Evolutionary conservation across 1,140 invertebrate genomes (phyloP), one percentile per base, ranked within the genome.

Genomic region (Drosophila saltans): DNA sequence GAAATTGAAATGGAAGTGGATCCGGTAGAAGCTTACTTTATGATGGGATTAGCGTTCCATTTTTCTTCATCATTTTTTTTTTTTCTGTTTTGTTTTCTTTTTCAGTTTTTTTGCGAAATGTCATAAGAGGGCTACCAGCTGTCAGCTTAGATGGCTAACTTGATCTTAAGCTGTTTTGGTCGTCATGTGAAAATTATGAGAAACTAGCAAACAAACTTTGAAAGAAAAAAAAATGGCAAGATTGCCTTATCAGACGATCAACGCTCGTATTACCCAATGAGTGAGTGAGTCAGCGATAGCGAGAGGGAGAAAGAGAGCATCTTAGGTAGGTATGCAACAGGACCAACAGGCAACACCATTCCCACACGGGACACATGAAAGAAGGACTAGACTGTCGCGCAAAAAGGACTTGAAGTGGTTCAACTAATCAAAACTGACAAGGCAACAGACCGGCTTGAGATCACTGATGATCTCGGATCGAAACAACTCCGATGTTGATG

Each of bases 161-260:
- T 88, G 83, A 88, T 89, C 84, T 89, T 88, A 88, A 88, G 83
- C 83, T 88, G 83, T 88, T 88, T 88, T 88, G 83, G 84, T 88
- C 83, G 84, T 88, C 83, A 88, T 88, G 83, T 88, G 83, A 88
- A 89, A 88, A 88, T 88, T 89, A 89, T 89, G 80, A 72, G 75
- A 86, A 88, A 72, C 72, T 60, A 80, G 67, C 66, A 58, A 74
- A 62, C 69, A 64, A 66, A 75, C 66, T 68, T 74, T 48, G 24
- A 36, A 36, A 4, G 6, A 36, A 7, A 24, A 55, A 52, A 66
- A 77, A 86, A 86, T 88, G 76, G 84, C 83, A 84, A 66, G 75
- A 80, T 72, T 72, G 66, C 66, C 43, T 75, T 84, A 85, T 84
- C 81, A 69, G 67, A 56, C 72, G 82, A 85, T 85, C 82, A 77